These are phyloP conservation scores for Arge pagana DNA, from an alignment of 2,888 invertebrate species.

Conservation along the genomic window DNA sequence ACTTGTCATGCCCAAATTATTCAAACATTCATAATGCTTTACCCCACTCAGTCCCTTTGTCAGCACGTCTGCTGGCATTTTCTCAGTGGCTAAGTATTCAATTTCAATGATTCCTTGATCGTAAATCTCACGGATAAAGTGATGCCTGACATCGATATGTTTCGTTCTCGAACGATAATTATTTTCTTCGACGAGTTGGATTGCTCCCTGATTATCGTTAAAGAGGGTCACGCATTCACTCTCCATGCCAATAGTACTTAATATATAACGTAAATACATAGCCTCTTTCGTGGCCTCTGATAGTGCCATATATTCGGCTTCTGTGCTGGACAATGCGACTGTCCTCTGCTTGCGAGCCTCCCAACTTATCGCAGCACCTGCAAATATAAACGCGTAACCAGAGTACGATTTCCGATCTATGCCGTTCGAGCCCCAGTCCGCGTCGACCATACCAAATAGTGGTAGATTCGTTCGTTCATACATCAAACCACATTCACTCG, in stretches of 20 bases:
- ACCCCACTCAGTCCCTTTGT: background rate
- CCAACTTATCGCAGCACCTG: slow-evolving; percentile 18
- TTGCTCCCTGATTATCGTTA: background rate
- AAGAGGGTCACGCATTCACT: background rate
- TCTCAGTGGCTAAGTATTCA: slow-evolving; percentile 8
- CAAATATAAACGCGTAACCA: slow-evolving; percentile 19
- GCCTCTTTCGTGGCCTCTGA: background rate
- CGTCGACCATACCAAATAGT: slow-evolving; percentile 20
- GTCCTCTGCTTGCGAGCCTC: slow-evolving; percentile 20
- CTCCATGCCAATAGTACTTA: no score
- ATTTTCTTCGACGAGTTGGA: background rate
- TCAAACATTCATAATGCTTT: background rate
- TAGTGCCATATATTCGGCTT: background rate
- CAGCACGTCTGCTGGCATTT: slow-evolving; percentile 14
- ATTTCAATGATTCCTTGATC: slow-evolving; percentile 1
- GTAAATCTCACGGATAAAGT: slow-evolving; percentile 7
- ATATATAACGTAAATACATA: background rate
- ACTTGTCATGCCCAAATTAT: background rate
- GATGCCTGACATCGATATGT: slow-evolving; percentile 5
- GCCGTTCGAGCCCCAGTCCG: slow-evolving; percentile 20
- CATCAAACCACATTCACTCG: slow-evolving; percentile 10
- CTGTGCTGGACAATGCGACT: slow-evolving; percentile 2
- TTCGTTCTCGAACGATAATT: background rate
- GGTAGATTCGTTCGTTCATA: slow-evolving; percentile 16
- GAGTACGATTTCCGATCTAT: slow-evolving; percentile 13